Conservation (phyloP, 2,113 vertebrate genomes). For the Mormyrus lacerda region DNA sequence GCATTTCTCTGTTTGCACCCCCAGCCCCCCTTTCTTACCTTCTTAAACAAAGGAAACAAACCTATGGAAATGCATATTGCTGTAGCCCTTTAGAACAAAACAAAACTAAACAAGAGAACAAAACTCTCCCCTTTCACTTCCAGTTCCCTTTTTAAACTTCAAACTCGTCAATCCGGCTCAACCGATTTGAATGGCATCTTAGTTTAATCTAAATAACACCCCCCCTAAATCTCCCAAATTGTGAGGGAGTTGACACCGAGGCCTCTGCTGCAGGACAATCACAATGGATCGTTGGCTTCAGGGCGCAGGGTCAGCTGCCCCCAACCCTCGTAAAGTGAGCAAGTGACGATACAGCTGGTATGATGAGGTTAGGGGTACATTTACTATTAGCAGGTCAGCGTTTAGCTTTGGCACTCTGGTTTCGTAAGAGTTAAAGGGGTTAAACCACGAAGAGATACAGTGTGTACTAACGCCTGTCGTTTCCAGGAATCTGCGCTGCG, state of each 20-base stretch:
- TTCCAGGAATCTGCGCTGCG: neutral
- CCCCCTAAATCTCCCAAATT: neutral
- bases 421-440: neutral
- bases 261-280: neutral
- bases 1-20: neutral
- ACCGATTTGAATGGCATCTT: neutral
- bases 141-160: neutral
- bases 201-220: neutral
- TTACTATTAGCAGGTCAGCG: neutral
- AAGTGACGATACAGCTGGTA: neutral
- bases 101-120: neutral
- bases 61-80: neutral
- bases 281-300: neutral
- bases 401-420: neutral
- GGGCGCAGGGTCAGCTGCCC: neutral
- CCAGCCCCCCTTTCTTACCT: neutral
- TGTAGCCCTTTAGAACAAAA: neutral
- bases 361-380: neutral
- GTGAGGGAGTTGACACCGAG: neutral
- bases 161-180: neutral
- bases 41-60: neutral
- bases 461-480: neutral
- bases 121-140: neutral
- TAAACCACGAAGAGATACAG: neutral
- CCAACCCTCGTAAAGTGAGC: neutral